Percentiles rank a stretch among this genome's conserved stretches.
Conservation (phyloP, 2,888 invertebrate species). For the Craniophora ligustri region DNA sequence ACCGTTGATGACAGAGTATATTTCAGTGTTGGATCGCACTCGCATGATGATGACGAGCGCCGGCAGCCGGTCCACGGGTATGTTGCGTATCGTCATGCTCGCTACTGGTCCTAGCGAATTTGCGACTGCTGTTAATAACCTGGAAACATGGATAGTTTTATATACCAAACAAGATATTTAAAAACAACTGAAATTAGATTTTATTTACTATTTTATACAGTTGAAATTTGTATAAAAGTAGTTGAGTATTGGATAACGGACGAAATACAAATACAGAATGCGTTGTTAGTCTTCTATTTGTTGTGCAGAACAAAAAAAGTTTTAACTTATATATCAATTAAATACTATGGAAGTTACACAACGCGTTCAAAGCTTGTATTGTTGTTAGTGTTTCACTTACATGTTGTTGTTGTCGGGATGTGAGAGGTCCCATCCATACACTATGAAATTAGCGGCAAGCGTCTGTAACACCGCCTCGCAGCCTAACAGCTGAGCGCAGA, state of each 20-base stretch:
- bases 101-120: constrained; percentile 94
- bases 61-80: constrained; percentile 95
- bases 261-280: too few relatives aligned
- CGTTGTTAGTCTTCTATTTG: too few relatives aligned
- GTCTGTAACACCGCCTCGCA: constrained; percentile 97
- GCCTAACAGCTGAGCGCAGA: constrained; percentile 98
- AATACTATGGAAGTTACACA: too few relatives aligned
- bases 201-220: too few relatives aligned
- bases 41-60: constrained; percentile 96
- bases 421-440: constrained; percentile 99
- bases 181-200: too few relatives aligned
- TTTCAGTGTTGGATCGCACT: constrained; percentile 95
- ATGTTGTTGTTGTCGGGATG: constrained; percentile 94
- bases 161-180: too few relatives aligned
- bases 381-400: constrained; percentile 88
- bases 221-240: too few relatives aligned
- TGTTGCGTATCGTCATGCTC: constrained; percentile 94
- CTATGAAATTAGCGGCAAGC: constrained; percentile 95
- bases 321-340: too few relatives aligned
- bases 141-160: constrained; percentile 62
- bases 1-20: constrained; percentile 97
- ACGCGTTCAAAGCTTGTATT: too few relatives aligned
- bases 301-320: constrained; percentile 6
- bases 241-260: too few relatives aligned
- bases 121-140: constrained; percentile 93